Conservation (phyloP, 2,888 invertebrate species). For the Synergus japonicus region DNA sequence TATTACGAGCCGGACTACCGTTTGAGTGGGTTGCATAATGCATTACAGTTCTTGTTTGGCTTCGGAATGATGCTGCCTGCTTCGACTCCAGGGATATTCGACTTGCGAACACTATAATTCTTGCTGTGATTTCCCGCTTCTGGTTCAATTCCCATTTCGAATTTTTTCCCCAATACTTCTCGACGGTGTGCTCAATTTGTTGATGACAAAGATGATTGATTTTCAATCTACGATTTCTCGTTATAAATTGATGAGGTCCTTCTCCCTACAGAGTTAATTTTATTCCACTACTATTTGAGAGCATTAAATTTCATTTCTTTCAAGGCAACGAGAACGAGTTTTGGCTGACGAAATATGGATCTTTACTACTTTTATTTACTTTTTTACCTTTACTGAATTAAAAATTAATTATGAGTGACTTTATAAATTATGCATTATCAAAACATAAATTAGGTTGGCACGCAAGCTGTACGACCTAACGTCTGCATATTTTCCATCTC, state of each 20-base stretch:
- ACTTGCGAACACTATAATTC: constrained; percentile 11
- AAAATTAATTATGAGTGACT: too few relatives aligned
- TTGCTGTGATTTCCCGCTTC: not conserved
- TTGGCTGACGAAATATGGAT: too few relatives aligned
- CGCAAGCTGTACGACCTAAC: not conserved
- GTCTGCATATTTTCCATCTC: constrained; percentile 6
- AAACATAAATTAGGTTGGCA: not conserved
- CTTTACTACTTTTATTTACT: too few relatives aligned
- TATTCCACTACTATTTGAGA: not conserved
- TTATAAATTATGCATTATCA: too few relatives aligned
- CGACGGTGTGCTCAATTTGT: not conserved
- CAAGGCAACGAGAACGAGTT: too few relatives aligned
- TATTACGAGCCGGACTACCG: constrained; percentile 42
- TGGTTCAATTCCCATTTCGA: not conserved
- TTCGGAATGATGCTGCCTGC: constrained; percentile 4
- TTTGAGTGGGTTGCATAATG: constrained; percentile 44
- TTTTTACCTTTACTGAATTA: too few relatives aligned
- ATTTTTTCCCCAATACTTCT: not conserved
- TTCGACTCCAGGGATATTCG: constrained; percentile 27
- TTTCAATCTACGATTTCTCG: not conserved
- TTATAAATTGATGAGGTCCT: not conserved
- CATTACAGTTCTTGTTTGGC: constrained; percentile 28
- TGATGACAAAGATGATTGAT: constrained; percentile 15
- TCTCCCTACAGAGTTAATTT: not conserved
- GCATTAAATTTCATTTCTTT: too few relatives aligned